Evolutionary conservation across 1,140 invertebrate genomes (phyloP).

Genomic region (Drosophila aff.): DNA sequence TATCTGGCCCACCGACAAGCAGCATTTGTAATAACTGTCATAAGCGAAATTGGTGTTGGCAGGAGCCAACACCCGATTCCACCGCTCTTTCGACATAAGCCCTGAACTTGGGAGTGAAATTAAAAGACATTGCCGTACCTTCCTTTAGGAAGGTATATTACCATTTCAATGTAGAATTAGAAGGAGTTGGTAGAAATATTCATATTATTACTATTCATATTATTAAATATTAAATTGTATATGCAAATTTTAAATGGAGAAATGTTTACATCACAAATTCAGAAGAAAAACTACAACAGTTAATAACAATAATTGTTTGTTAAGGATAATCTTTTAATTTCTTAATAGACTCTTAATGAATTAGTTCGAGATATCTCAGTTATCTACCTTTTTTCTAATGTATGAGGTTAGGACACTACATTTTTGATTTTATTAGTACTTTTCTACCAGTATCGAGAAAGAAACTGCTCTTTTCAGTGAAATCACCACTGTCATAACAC

Average conservation of each 20-base stretch:
- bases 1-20: conserved; percentile 53
- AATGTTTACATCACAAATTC: no score
- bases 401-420: background rate
- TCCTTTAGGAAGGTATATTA: background rate
- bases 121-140: conserved; percentile 48
- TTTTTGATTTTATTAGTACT: background rate
- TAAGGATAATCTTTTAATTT: background rate
- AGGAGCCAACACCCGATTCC: conserved; percentile 32
- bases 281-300: background rate
- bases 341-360: background rate
- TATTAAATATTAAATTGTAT: background rate
- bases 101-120: conserved; percentile 53
- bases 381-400: no score
- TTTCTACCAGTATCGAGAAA: no score
- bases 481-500: background rate
- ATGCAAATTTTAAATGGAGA: no score
- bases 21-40: conserved; percentile 81
- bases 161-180: no score
- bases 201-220: background rate
- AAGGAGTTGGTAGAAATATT: background rate
- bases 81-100: conserved; percentile 13
- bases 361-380: no score
- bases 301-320: background rate
- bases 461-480: background rate
- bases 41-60: conserved; percentile 77